Evolutionary conservation across 2,888 invertebrate species (phyloP).

Genomic region (Tachina fera): DNA sequence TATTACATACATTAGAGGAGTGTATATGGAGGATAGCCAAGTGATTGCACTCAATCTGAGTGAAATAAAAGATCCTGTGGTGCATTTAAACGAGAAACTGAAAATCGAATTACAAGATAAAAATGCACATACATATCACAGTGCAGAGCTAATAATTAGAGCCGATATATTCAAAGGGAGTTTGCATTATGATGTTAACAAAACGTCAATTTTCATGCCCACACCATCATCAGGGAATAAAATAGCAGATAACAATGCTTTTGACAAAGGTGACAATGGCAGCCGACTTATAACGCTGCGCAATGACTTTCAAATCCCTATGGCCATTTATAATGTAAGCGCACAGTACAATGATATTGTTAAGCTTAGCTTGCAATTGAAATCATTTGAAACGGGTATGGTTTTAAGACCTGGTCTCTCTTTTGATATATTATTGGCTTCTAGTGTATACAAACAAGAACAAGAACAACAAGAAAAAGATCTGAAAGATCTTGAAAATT

Average conservation of each 20-base stretch:
- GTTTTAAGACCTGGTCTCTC: constrained; percentile 78
- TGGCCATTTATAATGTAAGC: constrained; percentile 89
- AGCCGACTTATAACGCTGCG: constrained; percentile 85
- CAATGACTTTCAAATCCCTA: constrained; percentile 89
- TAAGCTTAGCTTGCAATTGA: constrained; percentile 54
- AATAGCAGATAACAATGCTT: neutral
- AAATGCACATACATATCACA: constrained; percentile 69
- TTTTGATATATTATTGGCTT: constrained; percentile 73
- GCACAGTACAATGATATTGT: constrained; percentile 82
- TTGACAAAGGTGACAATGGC: neutral
- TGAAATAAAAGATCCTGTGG: constrained; percentile 73
- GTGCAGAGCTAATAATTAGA: constrained; percentile 76
- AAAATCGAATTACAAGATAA: constrained; percentile 51
- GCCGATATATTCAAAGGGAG: constrained; percentile 81
- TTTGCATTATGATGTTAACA: constrained; percentile 77
- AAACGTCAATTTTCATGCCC: constrained; percentile 78
- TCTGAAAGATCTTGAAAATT: constrained; percentile 75
- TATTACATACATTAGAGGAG: constrained; percentile 44
- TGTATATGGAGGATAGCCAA: constrained; percentile 5
- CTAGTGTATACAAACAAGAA: constrained; percentile 50
- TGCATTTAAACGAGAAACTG: constrained; percentile 60
- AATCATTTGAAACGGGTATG: constrained; percentile 60
- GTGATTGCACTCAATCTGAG: constrained; percentile 78
- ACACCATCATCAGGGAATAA: constrained; percentile 52
- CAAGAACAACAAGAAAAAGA: constrained; percentile 75